Percentiles rank a stretch among this genome's conserved stretches.
Conservation (phyloP, 2,113 vertebrate genomes). For the Nyctereutes procyonoides region DNA sequence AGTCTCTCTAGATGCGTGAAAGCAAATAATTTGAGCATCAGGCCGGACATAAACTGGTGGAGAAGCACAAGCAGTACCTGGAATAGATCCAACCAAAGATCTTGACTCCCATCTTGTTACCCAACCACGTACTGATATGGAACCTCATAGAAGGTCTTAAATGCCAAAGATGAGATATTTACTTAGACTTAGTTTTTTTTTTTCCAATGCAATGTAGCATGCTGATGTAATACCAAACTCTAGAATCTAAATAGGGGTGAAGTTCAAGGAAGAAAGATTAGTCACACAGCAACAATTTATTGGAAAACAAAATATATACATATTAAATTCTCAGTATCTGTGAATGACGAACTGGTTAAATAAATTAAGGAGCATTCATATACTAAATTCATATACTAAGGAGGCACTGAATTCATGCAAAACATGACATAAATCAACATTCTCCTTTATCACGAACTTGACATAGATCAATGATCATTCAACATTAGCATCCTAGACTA, state of each 20-base stretch:
- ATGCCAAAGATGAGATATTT: background rate
- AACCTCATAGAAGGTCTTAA: background rate
- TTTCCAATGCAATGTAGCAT: background rate
- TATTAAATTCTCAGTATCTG: background rate
- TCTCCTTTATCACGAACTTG: background rate
- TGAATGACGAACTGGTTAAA: background rate
- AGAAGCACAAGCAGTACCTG: background rate
- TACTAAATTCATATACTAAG: background rate
- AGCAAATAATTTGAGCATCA: background rate
- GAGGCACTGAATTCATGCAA: background rate
- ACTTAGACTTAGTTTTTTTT: background rate
- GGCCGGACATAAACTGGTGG: background rate
- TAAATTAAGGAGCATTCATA: background rate
- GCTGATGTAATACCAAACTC: background rate
- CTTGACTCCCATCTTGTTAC: background rate
- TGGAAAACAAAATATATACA: background rate
- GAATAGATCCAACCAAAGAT: background rate
- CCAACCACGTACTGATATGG: background rate
- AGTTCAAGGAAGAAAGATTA: background rate
- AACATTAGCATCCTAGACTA: background rate
- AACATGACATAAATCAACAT: constrained; percentile 15
- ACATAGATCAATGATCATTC: background rate
- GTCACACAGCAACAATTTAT: background rate
- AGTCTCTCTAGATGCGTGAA: background rate
- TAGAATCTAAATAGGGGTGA: background rate